Conservation (phyloP, 2,888 invertebrate species). For the Cryptocephalus moraei region DNA sequence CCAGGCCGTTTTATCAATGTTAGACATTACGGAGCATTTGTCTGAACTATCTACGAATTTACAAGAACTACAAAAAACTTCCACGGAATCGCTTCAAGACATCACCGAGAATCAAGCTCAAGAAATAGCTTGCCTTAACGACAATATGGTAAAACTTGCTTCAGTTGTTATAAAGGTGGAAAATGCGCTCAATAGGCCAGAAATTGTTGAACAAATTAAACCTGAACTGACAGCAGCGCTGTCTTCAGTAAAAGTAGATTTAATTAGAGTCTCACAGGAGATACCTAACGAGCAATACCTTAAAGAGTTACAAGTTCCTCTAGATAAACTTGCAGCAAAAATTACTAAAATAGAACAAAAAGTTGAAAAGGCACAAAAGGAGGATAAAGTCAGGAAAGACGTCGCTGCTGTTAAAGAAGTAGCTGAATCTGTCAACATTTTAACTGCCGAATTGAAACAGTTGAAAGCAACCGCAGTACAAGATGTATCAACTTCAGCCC, state of each 20-base stretch:
- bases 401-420: not conserved
- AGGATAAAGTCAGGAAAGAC: not conserved
- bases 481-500: constrained; percentile 4
- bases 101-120: constrained; percentile 5
- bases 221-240: constrained; percentile 4
- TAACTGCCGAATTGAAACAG: not conserved
- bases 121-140: constrained; percentile 6
- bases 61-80: constrained; percentile 2
- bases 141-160: constrained; percentile 9
- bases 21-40: too few relatives aligned
- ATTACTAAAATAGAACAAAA: not conserved
- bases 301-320: not conserved
- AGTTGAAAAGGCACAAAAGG: not conserved
- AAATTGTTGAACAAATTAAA: constrained; percentile 4
- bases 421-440: not conserved
- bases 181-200: constrained; percentile 8
- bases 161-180: constrained; percentile 5
- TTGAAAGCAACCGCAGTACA: not conserved
- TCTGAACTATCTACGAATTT: not conserved
- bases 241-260: not conserved
- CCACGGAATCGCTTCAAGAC: not conserved
- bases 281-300: not conserved
- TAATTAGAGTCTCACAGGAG: not conserved
- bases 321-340: not conserved
- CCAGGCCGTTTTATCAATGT: too few relatives aligned